A percentile compares a stretch with the other conserved stretches of the same genome.
Conservation (phyloP, 2,113 vertebrate genomes). For the Glareola pratincola region DNA sequence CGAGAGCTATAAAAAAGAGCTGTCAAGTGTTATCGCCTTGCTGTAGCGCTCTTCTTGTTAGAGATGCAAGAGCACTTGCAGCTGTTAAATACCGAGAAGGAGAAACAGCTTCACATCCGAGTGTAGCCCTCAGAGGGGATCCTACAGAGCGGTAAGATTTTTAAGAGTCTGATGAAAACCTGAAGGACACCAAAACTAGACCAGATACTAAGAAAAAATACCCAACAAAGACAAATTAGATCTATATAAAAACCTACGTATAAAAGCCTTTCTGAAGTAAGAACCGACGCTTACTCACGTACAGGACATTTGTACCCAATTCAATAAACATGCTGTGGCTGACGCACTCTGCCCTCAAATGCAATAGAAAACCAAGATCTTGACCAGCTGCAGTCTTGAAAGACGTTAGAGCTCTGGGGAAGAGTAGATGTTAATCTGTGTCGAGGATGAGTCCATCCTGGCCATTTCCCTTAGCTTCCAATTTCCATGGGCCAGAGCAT, state of each 20-base stretch:
- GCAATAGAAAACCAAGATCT: neutral
- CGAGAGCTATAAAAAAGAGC: neutral
- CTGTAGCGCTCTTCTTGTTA: neutral
- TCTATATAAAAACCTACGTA: neutral
- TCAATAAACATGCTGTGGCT: neutral
- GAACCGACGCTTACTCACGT: neutral
- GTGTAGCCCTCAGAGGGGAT: neutral
- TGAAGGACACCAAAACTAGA: neutral
- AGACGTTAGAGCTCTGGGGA: neutral
- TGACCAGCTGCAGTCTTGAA: neutral
- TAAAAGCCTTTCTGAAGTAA: neutral
- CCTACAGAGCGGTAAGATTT: neutral
- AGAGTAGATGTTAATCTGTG: neutral
- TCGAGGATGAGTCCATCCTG: neutral
- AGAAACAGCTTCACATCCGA: slow-evolving; percentile 12
- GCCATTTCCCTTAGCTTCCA: neutral
- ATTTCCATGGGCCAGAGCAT: neutral
- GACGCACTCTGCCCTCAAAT: neutral
- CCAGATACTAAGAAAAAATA: neutral
- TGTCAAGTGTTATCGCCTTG: neutral
- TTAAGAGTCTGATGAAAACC: neutral
- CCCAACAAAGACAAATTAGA: neutral
- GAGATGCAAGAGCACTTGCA: slow-evolving; percentile 30
- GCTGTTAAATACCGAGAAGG: neutral
- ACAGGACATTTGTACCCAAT: neutral